Percentiles rank a stretch among this genome's conserved stretches.
phyloP scores from a whole-genome alignment of 2,888 invertebrate genomes.

The Timema cristinae region DNA sequence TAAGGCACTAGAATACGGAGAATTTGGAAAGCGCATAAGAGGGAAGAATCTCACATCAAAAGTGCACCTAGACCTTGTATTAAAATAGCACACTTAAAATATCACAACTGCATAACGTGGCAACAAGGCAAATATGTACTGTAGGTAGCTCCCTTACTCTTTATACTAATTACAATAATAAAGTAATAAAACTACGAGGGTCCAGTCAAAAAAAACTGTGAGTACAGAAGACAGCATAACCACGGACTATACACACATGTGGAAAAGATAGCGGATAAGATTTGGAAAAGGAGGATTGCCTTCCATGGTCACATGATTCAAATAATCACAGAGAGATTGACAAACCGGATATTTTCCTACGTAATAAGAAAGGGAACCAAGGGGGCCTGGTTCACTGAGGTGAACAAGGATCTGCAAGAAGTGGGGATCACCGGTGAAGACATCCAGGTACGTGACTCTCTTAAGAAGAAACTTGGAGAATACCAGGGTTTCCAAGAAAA shows the following conservation, averaged over 20 bases:
- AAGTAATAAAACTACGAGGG: too few relatives aligned
- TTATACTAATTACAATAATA: too few relatives aligned
- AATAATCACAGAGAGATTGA: background rate
- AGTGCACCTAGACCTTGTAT: too few relatives aligned
- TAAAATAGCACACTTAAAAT: too few relatives aligned
- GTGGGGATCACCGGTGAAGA: background rate
- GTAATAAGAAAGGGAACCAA: background rate
- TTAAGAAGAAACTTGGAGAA: background rate
- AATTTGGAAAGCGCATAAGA: too few relatives aligned
- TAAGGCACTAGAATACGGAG: too few relatives aligned
- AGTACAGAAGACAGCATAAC: background rate
- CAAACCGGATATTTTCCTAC: background rate
- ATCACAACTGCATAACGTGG: too few relatives aligned
- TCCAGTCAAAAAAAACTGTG: too few relatives aligned
- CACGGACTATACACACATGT: background rate
- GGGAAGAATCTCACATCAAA: too few relatives aligned
- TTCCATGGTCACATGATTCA: background rate
- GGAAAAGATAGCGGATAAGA: background rate
- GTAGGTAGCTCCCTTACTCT: too few relatives aligned
- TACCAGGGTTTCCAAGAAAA: background rate
- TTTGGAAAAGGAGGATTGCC: background rate
- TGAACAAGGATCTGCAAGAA: background rate
- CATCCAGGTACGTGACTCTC: background rate
- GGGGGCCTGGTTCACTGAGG: constrained; percentile 1
- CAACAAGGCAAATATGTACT: too few relatives aligned